Conservation (phyloP, 2,113 vertebrate genomes). For the Columba janthina region DNA sequence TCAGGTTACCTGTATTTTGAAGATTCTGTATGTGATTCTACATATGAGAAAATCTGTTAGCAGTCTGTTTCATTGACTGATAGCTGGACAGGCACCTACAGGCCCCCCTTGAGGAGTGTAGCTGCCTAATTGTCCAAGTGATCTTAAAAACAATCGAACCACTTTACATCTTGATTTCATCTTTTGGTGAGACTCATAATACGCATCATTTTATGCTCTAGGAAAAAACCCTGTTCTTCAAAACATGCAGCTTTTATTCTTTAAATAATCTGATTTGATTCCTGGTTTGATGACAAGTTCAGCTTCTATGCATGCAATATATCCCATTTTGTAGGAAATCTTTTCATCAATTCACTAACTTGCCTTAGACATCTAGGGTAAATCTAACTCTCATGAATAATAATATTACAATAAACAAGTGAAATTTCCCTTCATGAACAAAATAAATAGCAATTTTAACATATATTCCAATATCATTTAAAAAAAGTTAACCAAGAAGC, state of each 20-base stretch:
- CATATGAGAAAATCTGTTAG: background rate
- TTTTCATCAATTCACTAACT: background rate
- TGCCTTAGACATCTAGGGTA: background rate
- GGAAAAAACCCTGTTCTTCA: background rate
- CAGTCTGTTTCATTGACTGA: background rate
- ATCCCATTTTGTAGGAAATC: background rate
- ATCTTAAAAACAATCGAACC: background rate
- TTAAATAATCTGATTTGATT: background rate
- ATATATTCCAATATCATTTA: background rate
- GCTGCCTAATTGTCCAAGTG: accelerated
- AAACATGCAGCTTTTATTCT: background rate
- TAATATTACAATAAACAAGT: background rate
- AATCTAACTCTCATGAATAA: background rate
- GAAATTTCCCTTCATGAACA: background rate
- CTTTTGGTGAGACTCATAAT: background rate
- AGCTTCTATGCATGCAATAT: background rate
- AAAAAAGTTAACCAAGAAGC: background rate
- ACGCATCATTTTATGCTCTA: background rate
- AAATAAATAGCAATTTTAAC: background rate
- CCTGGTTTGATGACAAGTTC: background rate
- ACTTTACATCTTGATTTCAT: background rate
- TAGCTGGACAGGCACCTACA: background rate
- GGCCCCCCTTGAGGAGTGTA: background rate
- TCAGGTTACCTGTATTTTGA: background rate
- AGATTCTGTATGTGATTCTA: background rate